Evolutionary conservation across 2,113 vertebrate species (phyloP).

Genomic region (Centropus bengalensis): DNA sequence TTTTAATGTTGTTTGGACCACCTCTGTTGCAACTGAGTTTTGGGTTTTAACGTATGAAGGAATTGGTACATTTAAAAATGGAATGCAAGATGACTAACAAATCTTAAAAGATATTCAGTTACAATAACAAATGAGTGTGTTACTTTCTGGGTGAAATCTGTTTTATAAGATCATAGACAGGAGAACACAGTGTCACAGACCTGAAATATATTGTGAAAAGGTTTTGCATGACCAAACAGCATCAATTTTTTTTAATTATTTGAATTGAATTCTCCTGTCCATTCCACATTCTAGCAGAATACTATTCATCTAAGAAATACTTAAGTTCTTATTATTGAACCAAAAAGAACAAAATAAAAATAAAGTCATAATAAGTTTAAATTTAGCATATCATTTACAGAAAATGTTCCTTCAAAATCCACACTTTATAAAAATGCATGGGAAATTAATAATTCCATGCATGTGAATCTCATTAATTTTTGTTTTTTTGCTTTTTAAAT

Average conservation of each 20-base stretch:
- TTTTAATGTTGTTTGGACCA: neutral
- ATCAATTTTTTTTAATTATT: neutral
- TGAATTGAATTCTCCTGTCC: neutral
- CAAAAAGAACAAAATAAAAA: neutral
- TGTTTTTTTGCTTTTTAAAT: no score
- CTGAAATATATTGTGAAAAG: neutral
- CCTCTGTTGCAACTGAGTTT: neutral
- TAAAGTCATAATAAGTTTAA: fast-evolving
- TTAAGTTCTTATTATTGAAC: neutral
- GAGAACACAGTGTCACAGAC: neutral
- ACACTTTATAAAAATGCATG: neutral
- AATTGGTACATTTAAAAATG: neutral
- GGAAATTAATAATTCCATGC: neutral
- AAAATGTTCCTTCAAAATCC: neutral
- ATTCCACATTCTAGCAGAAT: neutral
- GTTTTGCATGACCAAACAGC: neutral
- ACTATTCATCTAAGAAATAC: neutral
- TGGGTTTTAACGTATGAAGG: neutral
- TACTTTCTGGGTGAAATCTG: neutral
- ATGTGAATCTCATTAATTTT: no score
- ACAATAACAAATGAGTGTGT: neutral
- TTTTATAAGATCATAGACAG: neutral
- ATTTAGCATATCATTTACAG: neutral
- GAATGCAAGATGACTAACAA: neutral
- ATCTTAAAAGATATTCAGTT: neutral